Evolutionary conservation across 2,888 invertebrate genomes (phyloP).

Genomic region (Mythimna pallens): DNA sequence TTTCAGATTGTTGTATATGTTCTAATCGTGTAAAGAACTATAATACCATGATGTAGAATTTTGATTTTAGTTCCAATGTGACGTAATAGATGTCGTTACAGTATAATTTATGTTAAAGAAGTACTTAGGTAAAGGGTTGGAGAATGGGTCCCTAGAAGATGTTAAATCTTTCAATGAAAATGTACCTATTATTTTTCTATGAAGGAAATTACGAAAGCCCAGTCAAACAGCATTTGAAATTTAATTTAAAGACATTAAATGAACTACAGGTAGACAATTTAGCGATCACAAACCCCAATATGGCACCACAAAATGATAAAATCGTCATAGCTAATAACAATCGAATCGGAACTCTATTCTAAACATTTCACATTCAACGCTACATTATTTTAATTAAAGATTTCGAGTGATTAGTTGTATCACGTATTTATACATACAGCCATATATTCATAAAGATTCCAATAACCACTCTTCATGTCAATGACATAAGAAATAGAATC

Average conservation of each 20-base stretch:
- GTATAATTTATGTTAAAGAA: too few species aligned
- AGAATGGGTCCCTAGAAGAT: too few species aligned
- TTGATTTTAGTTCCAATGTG: too few species aligned
- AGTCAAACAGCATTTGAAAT: too few species aligned
- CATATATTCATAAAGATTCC: conserved; percentile 52
- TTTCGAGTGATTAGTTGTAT: conserved; percentile 81
- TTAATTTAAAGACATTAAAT: neutral
- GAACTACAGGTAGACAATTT: conserved; percentile 7
- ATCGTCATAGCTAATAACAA: conserved; percentile 75
- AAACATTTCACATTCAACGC: conserved; percentile 78
- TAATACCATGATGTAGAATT: too few species aligned
- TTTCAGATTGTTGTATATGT: too few species aligned
- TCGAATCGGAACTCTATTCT: conserved; percentile 73
- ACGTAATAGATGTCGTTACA: too few species aligned
- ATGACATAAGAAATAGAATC: conserved; percentile 74
- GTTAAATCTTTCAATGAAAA: too few species aligned
- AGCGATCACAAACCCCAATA: conserved; percentile 27
- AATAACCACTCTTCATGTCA: conserved; percentile 66
- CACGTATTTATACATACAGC: conserved; percentile 68
- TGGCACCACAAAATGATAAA: conserved; percentile 65
- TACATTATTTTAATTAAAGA: conserved; percentile 84
- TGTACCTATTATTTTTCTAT: too few species aligned
- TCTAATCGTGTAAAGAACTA: too few species aligned
- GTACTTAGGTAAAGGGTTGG: too few species aligned
- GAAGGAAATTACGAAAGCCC: too few species aligned